Conservation (phyloP, 2,113 vertebrate genomes). For the Synodontis membranacea region DNA sequence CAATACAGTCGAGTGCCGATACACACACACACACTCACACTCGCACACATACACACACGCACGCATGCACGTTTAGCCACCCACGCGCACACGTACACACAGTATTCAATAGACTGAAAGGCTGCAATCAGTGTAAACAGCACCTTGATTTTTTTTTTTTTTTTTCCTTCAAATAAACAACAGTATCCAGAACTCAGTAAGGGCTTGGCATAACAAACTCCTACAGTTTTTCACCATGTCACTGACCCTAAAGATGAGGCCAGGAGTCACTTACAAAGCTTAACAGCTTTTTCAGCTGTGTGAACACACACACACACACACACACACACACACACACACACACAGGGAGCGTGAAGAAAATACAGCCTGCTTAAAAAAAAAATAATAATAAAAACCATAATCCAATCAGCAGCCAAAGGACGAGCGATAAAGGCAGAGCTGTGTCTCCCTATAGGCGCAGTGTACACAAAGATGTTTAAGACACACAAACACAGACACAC, state of each 20-base stretch:
- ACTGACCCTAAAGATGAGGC: slow-evolving; percentile 49
- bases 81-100: slow-evolving; percentile 3
- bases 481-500: slow-evolving; percentile 17
- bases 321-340: slow-evolving; percentile 34
- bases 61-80: not conserved
- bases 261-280: slow-evolving; percentile 46
- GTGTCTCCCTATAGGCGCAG: slow-evolving; percentile 67
- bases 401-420: slow-evolving; percentile 70
- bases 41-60: slow-evolving; percentile 5
- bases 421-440: slow-evolving; percentile 69
- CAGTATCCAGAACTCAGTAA: slow-evolving; percentile 34
- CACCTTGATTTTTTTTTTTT: slow-evolving; percentile 41
- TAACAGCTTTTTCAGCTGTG: slow-evolving; percentile 47
- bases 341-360: slow-evolving; percentile 34
- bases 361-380: slow-evolving; percentile 48
- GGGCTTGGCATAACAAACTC: slow-evolving; percentile 54
- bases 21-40: slow-evolving; percentile 6
- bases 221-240: slow-evolving; percentile 43
- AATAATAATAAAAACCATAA: slow-evolving; percentile 50
- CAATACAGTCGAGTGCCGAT: not conserved
- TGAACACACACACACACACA: not conserved
- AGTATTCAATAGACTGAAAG: slow-evolving; percentile 35
- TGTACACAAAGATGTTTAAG: slow-evolving; percentile 47
- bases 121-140: slow-evolving; percentile 49
- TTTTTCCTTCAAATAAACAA: slow-evolving; percentile 38